phyloP scores from a whole-genome alignment of 2,113 vertebrate genomes.

The Siniperca chuatsi region DNA sequence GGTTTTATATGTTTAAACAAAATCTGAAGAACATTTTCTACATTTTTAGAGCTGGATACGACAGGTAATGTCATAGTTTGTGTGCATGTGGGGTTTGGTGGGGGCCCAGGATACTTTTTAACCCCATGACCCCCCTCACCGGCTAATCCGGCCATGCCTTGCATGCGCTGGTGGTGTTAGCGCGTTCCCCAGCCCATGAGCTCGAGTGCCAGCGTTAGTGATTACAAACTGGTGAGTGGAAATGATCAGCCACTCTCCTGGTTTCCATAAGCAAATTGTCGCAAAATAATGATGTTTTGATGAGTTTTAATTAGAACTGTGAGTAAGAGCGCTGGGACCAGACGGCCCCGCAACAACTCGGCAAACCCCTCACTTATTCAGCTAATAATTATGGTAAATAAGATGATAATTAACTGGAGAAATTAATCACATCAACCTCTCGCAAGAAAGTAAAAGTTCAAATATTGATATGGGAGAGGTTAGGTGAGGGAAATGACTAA shows the following conservation, averaged over 20 bases:
- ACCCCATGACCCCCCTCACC: not conserved
- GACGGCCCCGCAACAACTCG: constrained; percentile 83
- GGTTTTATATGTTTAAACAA: too few species aligned
- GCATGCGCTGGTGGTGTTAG: constrained; percentile 16
- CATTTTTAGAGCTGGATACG: too few species aligned
- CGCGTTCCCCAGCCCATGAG: not conserved
- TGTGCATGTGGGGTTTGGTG: not conserved
- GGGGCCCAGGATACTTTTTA: not conserved
- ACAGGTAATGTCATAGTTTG: not conserved
- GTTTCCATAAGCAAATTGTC: constrained; percentile 93
- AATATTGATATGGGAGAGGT: constrained; percentile 47
- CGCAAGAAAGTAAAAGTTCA: constrained; percentile 39
- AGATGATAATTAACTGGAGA: constrained; percentile 53
- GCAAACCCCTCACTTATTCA: constrained; percentile 12
- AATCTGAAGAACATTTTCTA: too few species aligned
- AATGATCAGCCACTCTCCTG: constrained; percentile 87
- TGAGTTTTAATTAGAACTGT: constrained; percentile 95
- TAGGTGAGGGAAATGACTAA: not conserved
- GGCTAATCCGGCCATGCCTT: not conserved
- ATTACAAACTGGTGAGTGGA: constrained; percentile 85
- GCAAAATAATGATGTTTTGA: constrained; percentile 94
- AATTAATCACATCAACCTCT: constrained; percentile 47
- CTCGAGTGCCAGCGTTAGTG: constrained; percentile 1
- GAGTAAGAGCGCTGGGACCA: constrained; percentile 91
- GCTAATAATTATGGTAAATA: constrained; percentile 48